These are phyloP conservation scores for Ferdinandea cuprea DNA, from an alignment of 2,888 invertebrate species.

Conservation along the genomic window DNA sequence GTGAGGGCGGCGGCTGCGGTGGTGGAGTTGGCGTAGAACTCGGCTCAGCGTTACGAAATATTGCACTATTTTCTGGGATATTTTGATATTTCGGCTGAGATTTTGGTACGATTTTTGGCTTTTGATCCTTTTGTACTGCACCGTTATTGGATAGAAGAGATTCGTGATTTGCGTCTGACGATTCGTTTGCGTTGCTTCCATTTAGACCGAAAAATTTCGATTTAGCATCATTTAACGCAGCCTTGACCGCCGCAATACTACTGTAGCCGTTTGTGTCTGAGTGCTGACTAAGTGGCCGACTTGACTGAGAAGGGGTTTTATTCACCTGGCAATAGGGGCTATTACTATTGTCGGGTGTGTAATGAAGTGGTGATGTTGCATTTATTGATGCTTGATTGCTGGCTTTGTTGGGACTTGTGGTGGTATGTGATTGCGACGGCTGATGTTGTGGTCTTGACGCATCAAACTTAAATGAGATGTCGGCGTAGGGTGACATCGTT, in stretches of 20 bases:
- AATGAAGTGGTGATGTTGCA: slow-evolving; percentile 63
- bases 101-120: slow-evolving; percentile 69
- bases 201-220: slow-evolving; percentile 82
- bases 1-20: slow-evolving; percentile 67
- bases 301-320: slow-evolving; percentile 43
- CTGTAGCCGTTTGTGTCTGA: slow-evolving; percentile 77
- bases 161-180: slow-evolving; percentile 40
- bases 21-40: slow-evolving; percentile 53
- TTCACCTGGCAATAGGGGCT: slow-evolving; percentile 65
- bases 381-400: slow-evolving; percentile 58
- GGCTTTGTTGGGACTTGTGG: slow-evolving; percentile 59
- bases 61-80: slow-evolving; percentile 79
- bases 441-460: slow-evolving; percentile 59
- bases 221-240: slow-evolving; percentile 82
- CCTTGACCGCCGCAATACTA: slow-evolving; percentile 81
- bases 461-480: slow-evolving; percentile 76
- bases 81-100: slow-evolving; percentile 80
- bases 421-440: slow-evolving; percentile 35
- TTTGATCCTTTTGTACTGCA: slow-evolving; percentile 62
- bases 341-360: slow-evolving; percentile 45
- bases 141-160: slow-evolving; percentile 22
- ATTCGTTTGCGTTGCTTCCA: slow-evolving; percentile 75
- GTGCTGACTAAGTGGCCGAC: slow-evolving; percentile 78
- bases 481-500: slow-evolving; percentile 75
- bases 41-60: slow-evolving; percentile 75